These are phyloP conservation scores for Ictidomys tridecemlineatus DNA, from an alignment of 2,113 vertebrate species.

Conservation along the genomic window DNA sequence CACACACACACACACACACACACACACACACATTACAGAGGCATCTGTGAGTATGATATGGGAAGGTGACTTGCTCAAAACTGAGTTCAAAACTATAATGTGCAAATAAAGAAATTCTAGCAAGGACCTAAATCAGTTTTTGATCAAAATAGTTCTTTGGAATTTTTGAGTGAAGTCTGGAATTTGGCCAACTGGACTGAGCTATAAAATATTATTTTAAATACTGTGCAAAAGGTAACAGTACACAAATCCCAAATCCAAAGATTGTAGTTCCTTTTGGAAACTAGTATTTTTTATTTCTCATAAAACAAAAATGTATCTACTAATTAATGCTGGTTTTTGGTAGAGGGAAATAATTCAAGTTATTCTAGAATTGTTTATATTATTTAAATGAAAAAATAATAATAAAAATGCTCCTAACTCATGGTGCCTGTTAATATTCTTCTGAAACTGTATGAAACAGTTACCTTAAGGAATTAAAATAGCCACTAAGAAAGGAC, in stretches of 20 bases:
- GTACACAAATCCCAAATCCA: conserved; percentile 11
- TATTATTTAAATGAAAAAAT: conserved; percentile 42
- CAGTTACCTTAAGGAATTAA: conserved; percentile 5
- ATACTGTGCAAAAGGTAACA: neutral
- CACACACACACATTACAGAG: neutral
- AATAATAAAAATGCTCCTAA: neutral
- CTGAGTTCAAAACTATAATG: neutral
- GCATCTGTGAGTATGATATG: neutral
- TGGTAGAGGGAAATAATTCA: neutral
- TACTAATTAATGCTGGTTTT: neutral
- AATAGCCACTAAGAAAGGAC: neutral
- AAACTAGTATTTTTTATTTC: neutral
- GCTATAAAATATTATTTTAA: neutral
- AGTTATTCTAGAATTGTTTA: neutral
- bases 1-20: too few species aligned
- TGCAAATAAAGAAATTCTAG: neutral
- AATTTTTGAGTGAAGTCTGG: neutral
- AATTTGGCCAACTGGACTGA: neutral
- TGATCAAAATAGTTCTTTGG: neutral
- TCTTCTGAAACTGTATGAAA: neutral
- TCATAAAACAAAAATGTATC: conserved; percentile 14
- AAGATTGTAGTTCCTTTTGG: neutral
- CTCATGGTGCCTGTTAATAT: neutral
- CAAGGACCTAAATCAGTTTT: neutral
- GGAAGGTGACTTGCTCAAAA: neutral